Conservation (phyloP, 2,797 vertebrate species). For the Triplophysa yarkandensis region DNA sequence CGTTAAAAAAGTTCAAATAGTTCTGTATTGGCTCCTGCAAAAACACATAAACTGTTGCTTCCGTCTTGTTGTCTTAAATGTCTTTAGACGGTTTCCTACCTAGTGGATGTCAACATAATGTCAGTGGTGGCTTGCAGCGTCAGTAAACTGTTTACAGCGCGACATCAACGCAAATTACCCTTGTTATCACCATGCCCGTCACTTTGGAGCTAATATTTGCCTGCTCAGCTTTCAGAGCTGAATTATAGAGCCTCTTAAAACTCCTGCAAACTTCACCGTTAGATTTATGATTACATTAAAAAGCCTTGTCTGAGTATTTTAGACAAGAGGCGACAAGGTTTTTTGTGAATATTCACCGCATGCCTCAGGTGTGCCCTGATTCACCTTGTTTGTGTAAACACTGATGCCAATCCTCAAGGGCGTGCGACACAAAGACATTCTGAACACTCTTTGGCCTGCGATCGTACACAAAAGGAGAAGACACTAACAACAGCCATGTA, state of each 20-base stretch:
- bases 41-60: constrained; percentile 37
- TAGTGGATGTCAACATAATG: constrained; percentile 57
- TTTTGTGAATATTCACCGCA: neutral
- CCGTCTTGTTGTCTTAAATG: constrained; percentile 49
- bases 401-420: constrained; percentile 56
- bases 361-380: constrained; percentile 51
- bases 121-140: constrained; percentile 60
- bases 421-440: constrained; percentile 22
- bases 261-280: constrained; percentile 55
- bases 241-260: constrained; percentile 63
- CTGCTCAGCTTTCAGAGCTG: constrained; percentile 56
- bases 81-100: constrained; percentile 60
- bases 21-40: no score
- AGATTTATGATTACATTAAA: constrained; percentile 65
- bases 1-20: no score
- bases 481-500: constrained; percentile 46
- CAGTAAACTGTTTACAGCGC: constrained; percentile 70
- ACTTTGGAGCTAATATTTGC: constrained; percentile 61
- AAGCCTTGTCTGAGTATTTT: constrained; percentile 45
- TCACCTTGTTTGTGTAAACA: constrained; percentile 56
- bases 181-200: constrained; percentile 61
- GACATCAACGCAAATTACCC: constrained; percentile 71
- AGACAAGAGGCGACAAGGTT: constrained; percentile 50
- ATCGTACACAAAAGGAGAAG: constrained; percentile 53
- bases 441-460: constrained; percentile 43